Base-by-base conservation (phyloP, 2,888 invertebrate genomes). In the Spisula solida region DNA sequence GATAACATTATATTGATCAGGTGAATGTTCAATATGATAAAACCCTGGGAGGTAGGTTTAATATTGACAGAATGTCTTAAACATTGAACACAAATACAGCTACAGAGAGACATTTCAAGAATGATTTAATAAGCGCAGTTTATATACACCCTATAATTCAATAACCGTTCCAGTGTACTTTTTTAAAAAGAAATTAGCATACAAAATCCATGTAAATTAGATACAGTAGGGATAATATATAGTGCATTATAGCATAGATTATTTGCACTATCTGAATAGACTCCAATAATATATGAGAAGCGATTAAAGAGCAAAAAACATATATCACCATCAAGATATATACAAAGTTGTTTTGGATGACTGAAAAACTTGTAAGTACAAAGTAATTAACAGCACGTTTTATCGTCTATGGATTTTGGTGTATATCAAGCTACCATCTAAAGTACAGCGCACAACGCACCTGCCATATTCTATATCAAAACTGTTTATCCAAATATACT, bases 31-130 rank as follows among this genome's bases (percentile, higher is more conserved):
- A 34, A 75, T 31, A 75, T 41, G 31, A 80, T 80, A 47, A 85
- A 56, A 48, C 85, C 34, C 79, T 56, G 56, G 85, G 85, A 79
- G 85, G 85, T 79, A 75, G 51, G 34, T 48, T 79, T 85, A 85
- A 85, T 85, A 85, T 79, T 85, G 85, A 85, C 78, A 41, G 10
- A 75, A 79, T 78, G 55, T 51, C 79, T 79, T 85, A 85, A 79
- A 41, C 47, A 56, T 41, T 31, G 10, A 79, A 41, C 31, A 85
- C 79, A 78, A 85, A 79, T 85, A 85, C 75, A 34, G 31, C 31
- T 75, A 31, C 31, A 12, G 18, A 75, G 75, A 75, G 75, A 34
- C 18, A 18, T 12, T 34, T 75, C 34, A 16, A 5, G 14, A 34
- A 31, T 75, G 18, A 75, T 75, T 70, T 34, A 75, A 75, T 75